Evolutionary conservation across 1,140 invertebrate species (phyloP), one percentile per base, ranked within the genome.

Genomic region (Conopomorpha cramerella): DNA sequence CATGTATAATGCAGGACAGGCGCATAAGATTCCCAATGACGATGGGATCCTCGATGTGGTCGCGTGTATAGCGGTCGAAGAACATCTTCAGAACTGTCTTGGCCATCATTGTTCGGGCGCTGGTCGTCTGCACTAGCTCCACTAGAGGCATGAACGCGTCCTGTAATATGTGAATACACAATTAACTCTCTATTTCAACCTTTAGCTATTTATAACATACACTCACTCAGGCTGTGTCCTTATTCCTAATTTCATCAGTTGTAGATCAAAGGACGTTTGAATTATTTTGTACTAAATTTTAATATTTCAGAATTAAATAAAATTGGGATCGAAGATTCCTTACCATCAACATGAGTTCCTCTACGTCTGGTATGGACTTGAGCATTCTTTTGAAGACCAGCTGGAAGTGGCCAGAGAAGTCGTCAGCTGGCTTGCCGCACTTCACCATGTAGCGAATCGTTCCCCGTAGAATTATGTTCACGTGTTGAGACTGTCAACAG

Each of bases 131-230:
- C 49, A 96, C 93, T 46, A 97, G 77, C 68, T 96, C 93, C 30
- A 97, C 78, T 27, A 96, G 81, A 1, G 93, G 91, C 52, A 96
- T 78, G 58, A 98, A 95, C 49, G 93, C 89, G 35, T 95, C 92
- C 88, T 91, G 55, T n/a, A n/a, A n/a, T n/a, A n/a, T n/a, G n/a
- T n/a, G n/a, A n/a, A n/a, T n/a, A n/a, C n/a, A n/a, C n/a, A n/a
- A n/a, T n/a, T n/a, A n/a, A n/a, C n/a, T n/a, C n/a, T n/a, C n/a
- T n/a, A n/a, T n/a, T n/a, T n/a, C n/a, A n/a, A n/a, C n/a, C n/a
- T n/a, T n/a, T n/a, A n/a, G n/a, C n/a, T n/a, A n/a, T n/a, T n/a
- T n/a, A n/a, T n/a, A n/a, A n/a, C n/a, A n/a, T n/a, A n/a, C n/a
- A n/a, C n/a, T n/a, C n/a, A n/a, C n/a, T n/a, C n/a, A n/a, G n/a